Conservation (phyloP, 2,888 invertebrate genomes). For the Noctuana brunneofusca region DNA sequence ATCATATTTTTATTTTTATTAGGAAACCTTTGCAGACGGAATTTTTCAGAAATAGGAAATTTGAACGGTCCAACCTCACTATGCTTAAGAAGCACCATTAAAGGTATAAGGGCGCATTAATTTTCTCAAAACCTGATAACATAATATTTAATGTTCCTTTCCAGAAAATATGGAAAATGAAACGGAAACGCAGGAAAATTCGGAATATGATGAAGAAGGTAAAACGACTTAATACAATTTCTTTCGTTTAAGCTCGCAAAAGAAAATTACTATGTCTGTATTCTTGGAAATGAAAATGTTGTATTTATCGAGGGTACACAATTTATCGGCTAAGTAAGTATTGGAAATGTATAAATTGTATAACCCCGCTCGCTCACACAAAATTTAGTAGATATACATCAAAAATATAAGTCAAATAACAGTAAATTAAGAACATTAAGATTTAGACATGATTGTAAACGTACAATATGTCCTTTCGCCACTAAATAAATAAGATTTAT, state of each 20-base stretch:
- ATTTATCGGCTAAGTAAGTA: slow-evolving; percentile 9
- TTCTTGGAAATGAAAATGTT: slow-evolving; percentile 4
- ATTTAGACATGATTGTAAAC: too few species aligned
- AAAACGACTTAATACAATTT: slow-evolving; percentile 41
- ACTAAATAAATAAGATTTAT: too few species aligned
- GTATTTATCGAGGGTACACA: slow-evolving; percentile 1
- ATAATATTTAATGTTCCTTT: slow-evolving; percentile 37
- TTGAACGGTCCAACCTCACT: not conserved
- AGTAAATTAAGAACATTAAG: too few species aligned
- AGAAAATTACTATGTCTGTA: slow-evolving; percentile 22
- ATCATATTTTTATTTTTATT: not conserved
- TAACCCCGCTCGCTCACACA: not conserved
- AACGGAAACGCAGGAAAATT: slow-evolving; percentile 57
- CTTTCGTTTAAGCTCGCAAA: slow-evolving; percentile 16
- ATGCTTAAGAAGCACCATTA: not conserved
- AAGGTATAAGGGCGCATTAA: slow-evolving; percentile 22
- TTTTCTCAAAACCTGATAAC: slow-evolving; percentile 19
- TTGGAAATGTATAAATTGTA: not conserved
- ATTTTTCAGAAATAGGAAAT: not conserved
- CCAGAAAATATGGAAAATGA: slow-evolving; percentile 50
- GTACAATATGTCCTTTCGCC: too few species aligned
- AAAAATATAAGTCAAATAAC: too few species aligned
- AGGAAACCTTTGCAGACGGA: not conserved
- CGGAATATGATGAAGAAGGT: slow-evolving; percentile 77
- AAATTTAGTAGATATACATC: not conserved